Percentiles rank a stretch among this genome's conserved stretches.
Conservation (phyloP, 30 jellyfish, hydroid and myxozoan species). For the Cassiopea andromeda region DNA sequence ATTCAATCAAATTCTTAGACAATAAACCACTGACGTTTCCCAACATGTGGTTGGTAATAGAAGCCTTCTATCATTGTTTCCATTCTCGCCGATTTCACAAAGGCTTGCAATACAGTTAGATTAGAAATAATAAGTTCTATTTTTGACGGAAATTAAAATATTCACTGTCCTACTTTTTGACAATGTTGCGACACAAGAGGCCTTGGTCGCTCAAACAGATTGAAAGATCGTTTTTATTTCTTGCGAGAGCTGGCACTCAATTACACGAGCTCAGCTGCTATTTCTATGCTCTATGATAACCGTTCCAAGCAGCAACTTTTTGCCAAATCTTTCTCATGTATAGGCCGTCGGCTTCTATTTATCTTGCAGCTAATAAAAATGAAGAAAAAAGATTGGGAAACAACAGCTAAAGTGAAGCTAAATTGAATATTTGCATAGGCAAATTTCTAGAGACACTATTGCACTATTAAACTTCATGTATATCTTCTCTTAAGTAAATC, state of each 20-base stretch:
- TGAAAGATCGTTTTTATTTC: neutral
- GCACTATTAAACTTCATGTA: no score
- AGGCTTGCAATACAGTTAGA: slow-evolving; percentile 34
- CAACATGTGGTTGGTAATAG: slow-evolving; percentile 48
- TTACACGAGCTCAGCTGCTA: neutral
- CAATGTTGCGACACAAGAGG: slow-evolving; percentile 25
- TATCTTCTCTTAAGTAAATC: no score
- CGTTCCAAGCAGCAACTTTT: no score
- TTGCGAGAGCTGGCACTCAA: neutral
- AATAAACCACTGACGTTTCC: slow-evolving; percentile 24
- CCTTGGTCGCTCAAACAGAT: neutral
- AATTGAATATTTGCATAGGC: no score
- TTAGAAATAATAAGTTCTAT: slow-evolving; percentile 20
- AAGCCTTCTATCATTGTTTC: slow-evolving; percentile 21
- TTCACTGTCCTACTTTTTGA: neutral
- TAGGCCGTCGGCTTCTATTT: no score
- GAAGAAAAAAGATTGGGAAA: no score
- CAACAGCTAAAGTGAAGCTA: no score
- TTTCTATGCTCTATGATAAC: no score
- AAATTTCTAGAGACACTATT: no score
- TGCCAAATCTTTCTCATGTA: no score
- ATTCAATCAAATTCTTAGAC: slow-evolving; percentile 35
- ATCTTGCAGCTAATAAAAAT: no score
- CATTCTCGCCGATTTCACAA: slow-evolving; percentile 26
- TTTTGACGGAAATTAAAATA: slow-evolving; percentile 52